A percentile compares a stretch with the other conserved stretches of the same genome.
Evolutionary conservation across 2,113 vertebrate species (phyloP).

Genomic region (Cnemophilus loriae): DNA sequence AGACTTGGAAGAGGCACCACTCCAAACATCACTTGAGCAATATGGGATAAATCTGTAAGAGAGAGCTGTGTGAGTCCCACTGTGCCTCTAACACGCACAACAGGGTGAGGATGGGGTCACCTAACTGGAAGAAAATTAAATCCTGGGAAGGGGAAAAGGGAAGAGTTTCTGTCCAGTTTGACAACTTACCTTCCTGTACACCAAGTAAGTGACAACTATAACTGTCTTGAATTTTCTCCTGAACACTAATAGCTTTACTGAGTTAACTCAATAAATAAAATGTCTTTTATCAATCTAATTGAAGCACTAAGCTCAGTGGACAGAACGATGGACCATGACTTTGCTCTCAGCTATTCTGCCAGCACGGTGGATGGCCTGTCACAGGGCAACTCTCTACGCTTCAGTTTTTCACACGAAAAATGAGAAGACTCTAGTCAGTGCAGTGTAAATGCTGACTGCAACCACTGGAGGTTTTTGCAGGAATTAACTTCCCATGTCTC

Average conservation of each 20-base stretch:
- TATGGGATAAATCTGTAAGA: conserved; percentile 91
- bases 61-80: neutral
- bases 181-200: neutral
- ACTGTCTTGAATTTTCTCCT: neutral
- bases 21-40: conserved; percentile 99
- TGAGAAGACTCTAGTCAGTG: neutral
- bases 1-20: conserved; percentile 86
- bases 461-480: neutral
- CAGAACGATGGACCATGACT: neutral
- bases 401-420: neutral
- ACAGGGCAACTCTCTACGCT: neutral
- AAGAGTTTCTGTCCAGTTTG: neutral
- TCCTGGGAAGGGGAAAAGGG: neutral
- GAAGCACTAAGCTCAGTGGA: neutral
- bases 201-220: neutral
- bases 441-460: neutral
- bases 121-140: neutral
- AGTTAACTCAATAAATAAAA: neutral
- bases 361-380: neutral
- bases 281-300: neutral
- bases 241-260: neutral
- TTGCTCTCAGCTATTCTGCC: neutral
- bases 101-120: neutral
- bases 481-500: neutral
- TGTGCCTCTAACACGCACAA: neutral